A percentile compares a stretch with the other conserved stretches of the same genome.
Evolutionary conservation across 35 echinoderm and acorn worm genomes (phyloP).

Genomic region (Patiria miniata): DNA sequence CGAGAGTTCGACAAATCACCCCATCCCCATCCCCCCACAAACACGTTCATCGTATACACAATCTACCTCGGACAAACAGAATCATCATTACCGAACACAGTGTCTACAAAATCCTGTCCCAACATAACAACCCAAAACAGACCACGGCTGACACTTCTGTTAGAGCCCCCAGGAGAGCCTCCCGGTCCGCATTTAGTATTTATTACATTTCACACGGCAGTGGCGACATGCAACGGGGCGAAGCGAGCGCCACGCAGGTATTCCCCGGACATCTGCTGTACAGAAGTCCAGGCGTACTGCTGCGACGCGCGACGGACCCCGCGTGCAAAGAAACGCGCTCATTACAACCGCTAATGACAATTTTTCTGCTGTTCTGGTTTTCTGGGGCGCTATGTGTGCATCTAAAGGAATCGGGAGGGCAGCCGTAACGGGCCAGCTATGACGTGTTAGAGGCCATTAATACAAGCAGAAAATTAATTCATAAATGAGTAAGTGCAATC

Average conservation of each 20-base stretch:
- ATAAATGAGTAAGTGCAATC: constrained; percentile 5
- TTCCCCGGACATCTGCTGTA: not conserved
- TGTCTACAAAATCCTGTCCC: not conserved
- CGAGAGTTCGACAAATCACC: not conserved
- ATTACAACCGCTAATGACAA: constrained; percentile 19
- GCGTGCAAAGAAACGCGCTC: not conserved
- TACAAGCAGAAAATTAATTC: constrained; percentile 17
- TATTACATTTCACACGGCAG: constrained; percentile 25
- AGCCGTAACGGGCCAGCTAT: not conserved
- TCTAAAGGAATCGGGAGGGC: no score
- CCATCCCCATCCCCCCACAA: not conserved
- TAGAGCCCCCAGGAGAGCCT: not conserved
- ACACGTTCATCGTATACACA: not conserved
- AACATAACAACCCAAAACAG: not conserved
- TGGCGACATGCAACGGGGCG: not conserved
- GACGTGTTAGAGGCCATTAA: not conserved
- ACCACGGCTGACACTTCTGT: not conserved
- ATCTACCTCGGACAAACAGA: not conserved
- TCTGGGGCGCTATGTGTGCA: not conserved
- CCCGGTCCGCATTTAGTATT: not conserved
- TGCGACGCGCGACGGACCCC: no score
- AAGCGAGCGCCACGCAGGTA: not conserved
- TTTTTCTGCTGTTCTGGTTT: constrained; percentile 33
- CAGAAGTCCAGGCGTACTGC: not conserved
- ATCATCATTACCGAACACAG: not conserved